phyloP scores from a whole-genome alignment of 2,113 vertebrate genomes.

The Megaceryle torquata region DNA sequence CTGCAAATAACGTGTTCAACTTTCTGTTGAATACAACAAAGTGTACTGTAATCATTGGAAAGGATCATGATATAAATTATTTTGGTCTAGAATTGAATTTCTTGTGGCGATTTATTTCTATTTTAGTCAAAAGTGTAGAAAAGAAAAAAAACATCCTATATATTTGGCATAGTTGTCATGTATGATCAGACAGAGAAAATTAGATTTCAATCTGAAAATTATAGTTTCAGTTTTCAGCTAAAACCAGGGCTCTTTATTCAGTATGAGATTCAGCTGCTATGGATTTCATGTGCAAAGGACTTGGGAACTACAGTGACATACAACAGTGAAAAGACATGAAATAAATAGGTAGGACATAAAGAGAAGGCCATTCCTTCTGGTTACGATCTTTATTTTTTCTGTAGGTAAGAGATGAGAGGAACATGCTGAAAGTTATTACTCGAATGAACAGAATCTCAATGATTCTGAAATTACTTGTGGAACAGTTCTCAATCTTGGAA shows the following conservation, averaged over 20 bases:
- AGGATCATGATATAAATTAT: not conserved
- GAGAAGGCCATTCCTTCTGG: not conserved
- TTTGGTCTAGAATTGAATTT: not conserved
- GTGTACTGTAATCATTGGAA: not conserved
- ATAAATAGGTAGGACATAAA: not conserved
- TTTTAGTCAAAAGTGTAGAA: not conserved
- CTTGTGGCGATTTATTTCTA: not conserved
- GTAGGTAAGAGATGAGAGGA: slow-evolving; percentile 91
- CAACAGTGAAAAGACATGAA: not conserved
- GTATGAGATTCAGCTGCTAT: not conserved
- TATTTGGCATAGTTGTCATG: not conserved
- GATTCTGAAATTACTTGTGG: slow-evolving; percentile 88
- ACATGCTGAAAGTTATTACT: slow-evolving; percentile 94
- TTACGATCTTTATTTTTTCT: not conserved
- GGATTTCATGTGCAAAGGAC: not conserved
- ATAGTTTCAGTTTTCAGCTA: not conserved
- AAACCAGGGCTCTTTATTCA: not conserved
- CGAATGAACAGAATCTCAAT: slow-evolving; percentile 88
- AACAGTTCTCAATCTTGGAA: slow-evolving; percentile 92
- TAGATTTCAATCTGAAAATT: not conserved
- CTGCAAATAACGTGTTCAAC: not conserved
- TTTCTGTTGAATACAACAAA: not conserved
- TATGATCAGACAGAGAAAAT: not conserved
- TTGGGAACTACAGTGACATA: not conserved
- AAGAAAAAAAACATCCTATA: not conserved